phyloP scores from a whole-genome alignment of 2,888 invertebrate species.

The Drosophila algonquin region DNA sequence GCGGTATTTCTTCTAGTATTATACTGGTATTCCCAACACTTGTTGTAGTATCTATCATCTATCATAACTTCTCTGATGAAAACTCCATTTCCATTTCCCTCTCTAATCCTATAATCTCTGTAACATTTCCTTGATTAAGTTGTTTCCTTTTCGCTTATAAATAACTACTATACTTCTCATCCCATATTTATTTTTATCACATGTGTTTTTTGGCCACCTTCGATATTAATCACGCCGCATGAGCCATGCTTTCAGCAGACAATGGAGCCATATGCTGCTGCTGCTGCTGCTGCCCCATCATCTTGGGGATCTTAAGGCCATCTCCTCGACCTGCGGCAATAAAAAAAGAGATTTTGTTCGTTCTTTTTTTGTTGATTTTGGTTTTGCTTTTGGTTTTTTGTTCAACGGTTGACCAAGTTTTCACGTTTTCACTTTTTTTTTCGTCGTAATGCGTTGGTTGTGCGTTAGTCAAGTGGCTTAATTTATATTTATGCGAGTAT shows the following conservation, averaged over 20 bases:
- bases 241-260: slow-evolving; percentile 72
- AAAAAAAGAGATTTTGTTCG: slow-evolving; percentile 13
- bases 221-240: slow-evolving; percentile 77
- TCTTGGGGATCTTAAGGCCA: slow-evolving; percentile 24
- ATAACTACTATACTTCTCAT: slow-evolving; percentile 20
- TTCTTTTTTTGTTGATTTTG: slow-evolving; percentile 3
- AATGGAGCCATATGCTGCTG: slow-evolving; percentile 69
- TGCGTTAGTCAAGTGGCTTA: slow-evolving; percentile 78
- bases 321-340: slow-evolving; percentile 44
- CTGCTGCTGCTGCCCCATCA: slow-evolving; percentile 23
- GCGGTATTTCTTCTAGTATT: too few species aligned
- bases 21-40: too few species aligned
- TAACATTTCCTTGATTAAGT: slow-evolving; percentile 63
- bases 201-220: slow-evolving; percentile 70
- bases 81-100: not conserved
- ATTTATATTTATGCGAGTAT: slow-evolving; percentile 68
- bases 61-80: not conserved
- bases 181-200: slow-evolving; percentile 46
- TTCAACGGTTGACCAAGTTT: slow-evolving; percentile 64
- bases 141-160: slow-evolving; percentile 43
- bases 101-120: not conserved
- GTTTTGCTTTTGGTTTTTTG: not conserved
- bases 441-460: slow-evolving; percentile 41
- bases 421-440: slow-evolving; percentile 38
- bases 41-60: too few species aligned